Evolutionary conservation across 92 coral and sea anemone species (phyloP).

Genomic region (Paramuricea clavata): DNA sequence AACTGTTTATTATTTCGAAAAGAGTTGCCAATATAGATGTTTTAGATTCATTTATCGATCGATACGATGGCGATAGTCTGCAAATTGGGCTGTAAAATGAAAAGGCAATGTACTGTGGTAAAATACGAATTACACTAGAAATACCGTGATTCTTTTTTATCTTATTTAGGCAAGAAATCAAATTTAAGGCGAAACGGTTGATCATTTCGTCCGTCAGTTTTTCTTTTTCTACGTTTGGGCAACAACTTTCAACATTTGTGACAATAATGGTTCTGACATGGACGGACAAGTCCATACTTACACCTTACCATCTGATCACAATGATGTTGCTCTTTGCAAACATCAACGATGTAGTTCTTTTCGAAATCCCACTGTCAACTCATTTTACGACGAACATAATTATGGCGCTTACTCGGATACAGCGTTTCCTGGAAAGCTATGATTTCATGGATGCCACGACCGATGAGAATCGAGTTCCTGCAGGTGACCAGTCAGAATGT

Average conservation of each 20-base stretch:
- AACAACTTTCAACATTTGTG: too few species aligned
- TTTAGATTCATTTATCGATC: too few species aligned
- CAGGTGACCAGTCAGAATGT: too few species aligned
- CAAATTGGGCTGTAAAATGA: too few species aligned
- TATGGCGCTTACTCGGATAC: not conserved
- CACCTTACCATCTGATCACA: not conserved
- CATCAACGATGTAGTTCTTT: not conserved
- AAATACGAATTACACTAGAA: too few species aligned
- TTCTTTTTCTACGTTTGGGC: not conserved
- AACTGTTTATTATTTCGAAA: too few species aligned
- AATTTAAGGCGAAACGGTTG: slow-evolving; percentile 22
- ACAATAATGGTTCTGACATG: not conserved
- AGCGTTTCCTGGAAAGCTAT: not conserved
- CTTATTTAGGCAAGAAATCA: slow-evolving; percentile 24
- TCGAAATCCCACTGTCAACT: not conserved
- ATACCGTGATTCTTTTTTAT: too few species aligned
- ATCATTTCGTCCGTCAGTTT: not conserved
- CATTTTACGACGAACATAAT: not conserved
- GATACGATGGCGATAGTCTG: too few species aligned
- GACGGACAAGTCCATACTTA: not conserved
- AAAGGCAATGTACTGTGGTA: too few species aligned
- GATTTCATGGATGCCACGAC: not conserved
- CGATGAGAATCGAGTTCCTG: too few species aligned
- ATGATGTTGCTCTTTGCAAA: not conserved
- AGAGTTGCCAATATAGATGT: too few species aligned